These are phyloP conservation scores for Cettia cetti DNA, from an alignment of 2,113 vertebrate species.

Conservation along the genomic window DNA sequence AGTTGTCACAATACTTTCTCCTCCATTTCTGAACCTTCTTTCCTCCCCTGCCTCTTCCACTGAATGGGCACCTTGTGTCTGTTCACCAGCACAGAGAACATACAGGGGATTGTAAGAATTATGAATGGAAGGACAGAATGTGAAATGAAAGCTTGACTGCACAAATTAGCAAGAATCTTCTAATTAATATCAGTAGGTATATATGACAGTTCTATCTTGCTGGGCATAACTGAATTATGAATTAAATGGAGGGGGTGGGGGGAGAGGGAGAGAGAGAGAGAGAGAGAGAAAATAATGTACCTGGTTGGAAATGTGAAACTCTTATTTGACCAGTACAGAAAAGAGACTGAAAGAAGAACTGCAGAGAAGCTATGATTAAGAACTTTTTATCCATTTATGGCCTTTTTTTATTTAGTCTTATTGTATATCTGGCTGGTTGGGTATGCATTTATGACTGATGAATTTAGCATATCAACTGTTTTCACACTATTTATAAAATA, in stretches of 20 bases:
- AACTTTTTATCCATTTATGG: neutral
- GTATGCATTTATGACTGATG: neutral
- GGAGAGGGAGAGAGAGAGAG: neutral
- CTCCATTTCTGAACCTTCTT: neutral
- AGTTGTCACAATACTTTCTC: neutral
- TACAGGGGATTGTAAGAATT: neutral
- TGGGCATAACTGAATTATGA: neutral
- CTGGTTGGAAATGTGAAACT: neutral
- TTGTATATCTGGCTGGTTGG: neutral
- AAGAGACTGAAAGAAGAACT: neutral
- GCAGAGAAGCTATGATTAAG: neutral
- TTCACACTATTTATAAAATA: slow-evolving; percentile 41
- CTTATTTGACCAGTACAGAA: neutral
- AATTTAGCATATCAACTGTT: neutral
- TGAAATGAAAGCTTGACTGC: neutral
- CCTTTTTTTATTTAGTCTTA: neutral
- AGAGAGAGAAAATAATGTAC: neutral
- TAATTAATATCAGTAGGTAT: neutral
- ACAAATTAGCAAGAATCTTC: neutral
- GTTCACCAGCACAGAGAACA: neutral
- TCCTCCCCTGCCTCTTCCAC: neutral
- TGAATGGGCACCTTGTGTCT: neutral
- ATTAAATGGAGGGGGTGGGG: neutral
- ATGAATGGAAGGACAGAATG: neutral
- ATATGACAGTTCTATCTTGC: neutral